These are phyloP conservation scores for Drosophila rhopaloa DNA, from an alignment of 1,140 invertebrate genomes.

Conservation along the genomic window DNA sequence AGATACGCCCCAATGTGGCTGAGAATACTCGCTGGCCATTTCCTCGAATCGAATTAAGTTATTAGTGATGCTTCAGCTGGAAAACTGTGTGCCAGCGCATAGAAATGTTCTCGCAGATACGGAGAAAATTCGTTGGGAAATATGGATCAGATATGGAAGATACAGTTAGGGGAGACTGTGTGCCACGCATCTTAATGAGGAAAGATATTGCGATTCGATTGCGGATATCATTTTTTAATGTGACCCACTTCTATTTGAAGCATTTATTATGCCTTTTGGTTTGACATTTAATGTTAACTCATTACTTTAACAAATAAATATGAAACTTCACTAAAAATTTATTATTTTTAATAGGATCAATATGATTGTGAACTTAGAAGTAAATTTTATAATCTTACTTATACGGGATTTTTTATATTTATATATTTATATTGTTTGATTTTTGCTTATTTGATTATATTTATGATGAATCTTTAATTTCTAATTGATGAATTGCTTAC, in stretches of 20 bases:
- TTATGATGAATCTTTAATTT: too few relatives aligned
- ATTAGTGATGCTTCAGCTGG: constrained; percentile 68
- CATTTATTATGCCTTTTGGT: too few relatives aligned
- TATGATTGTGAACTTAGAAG: background rate
- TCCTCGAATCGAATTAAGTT: constrained; percentile 82
- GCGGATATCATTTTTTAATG: background rate
- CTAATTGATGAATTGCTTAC: too few relatives aligned
- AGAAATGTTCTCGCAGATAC: constrained; percentile 41
- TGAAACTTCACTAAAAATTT: too few relatives aligned
- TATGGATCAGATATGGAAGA: constrained; percentile 35
- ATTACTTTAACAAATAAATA: too few relatives aligned
- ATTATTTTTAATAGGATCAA: too few relatives aligned
- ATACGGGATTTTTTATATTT: too few relatives aligned
- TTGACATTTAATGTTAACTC: too few relatives aligned
- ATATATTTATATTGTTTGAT: too few relatives aligned
- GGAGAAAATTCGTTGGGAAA: constrained; percentile 18
- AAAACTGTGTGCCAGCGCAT: constrained; percentile 50
- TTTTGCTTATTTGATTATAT: too few relatives aligned
- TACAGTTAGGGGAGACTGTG: constrained; percentile 16
- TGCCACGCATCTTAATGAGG: constrained; percentile 17
- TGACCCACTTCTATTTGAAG: too few relatives aligned
- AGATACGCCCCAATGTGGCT: constrained; percentile 69
- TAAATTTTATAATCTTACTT: too few relatives aligned
- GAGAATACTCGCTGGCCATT: constrained; percentile 39
- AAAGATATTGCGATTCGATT: constrained; percentile 19